Percentiles rank a stretch among this genome's conserved stretches.
These are phyloP conservation scores for Aporophyla nigra DNA, from an alignment of 2,888 invertebrate genomes.

Conservation along the genomic window DNA sequence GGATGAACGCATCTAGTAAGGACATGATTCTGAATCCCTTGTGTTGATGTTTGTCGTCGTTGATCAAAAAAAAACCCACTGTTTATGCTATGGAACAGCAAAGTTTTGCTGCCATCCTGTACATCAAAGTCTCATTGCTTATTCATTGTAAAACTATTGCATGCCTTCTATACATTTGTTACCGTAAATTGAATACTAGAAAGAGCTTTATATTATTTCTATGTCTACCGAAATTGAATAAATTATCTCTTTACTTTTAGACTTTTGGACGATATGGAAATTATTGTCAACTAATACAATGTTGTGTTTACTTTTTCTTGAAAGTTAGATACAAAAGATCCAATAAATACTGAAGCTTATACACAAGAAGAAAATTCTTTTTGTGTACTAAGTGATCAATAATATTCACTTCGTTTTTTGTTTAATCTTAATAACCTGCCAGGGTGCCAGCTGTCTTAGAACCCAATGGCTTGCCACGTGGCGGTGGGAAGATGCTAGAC, in stretches of 20 bases:
- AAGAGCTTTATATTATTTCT: neutral
- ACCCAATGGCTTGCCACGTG: too few species aligned
- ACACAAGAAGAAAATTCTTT: neutral
- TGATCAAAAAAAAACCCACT: too few species aligned
- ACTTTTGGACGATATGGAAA: neutral
- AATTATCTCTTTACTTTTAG: neutral
- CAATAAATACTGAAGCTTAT: neutral
- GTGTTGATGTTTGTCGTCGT: too few species aligned
- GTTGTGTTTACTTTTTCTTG: neutral
- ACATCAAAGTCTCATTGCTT: neutral
- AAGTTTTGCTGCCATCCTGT: too few species aligned
- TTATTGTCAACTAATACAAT: neutral
- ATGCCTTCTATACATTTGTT: slow-evolving; percentile 37
- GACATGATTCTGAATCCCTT: too few species aligned
- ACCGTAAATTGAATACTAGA: slow-evolving; percentile 25
- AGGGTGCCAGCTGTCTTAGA: too few species aligned
- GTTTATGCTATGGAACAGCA: too few species aligned
- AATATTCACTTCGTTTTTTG: slow-evolving; percentile 26
- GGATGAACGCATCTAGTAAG: too few species aligned
- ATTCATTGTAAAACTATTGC: slow-evolving; percentile 39
- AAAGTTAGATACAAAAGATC: neutral
- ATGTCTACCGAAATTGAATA: neutral
- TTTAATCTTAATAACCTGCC: slow-evolving; percentile 21
- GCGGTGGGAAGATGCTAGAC: too few species aligned
- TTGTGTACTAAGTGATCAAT: slow-evolving; percentile 26